These are phyloP conservation scores for Aphis gossypii DNA, from an alignment of 1,140 invertebrate species.

Conservation along the genomic window DNA sequence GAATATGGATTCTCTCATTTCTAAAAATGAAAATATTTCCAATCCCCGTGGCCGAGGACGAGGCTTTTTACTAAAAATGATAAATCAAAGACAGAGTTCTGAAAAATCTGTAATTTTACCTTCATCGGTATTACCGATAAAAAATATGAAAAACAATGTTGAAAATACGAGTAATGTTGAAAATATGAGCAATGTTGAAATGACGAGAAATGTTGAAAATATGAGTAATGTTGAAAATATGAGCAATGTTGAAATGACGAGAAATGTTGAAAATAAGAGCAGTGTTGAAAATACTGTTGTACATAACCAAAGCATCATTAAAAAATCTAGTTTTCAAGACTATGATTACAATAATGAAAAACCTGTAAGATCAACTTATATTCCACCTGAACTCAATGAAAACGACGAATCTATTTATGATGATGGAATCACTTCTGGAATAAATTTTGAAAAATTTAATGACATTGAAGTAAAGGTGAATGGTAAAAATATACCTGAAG, in stretches of 20 bases:
- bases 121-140: not conserved
- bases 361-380: conserved; percentile 72
- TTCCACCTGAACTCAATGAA: conserved; percentile 78
- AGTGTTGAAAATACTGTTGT: not conserved
- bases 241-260: too few relatives aligned
- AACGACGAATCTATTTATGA: conserved; percentile 78
- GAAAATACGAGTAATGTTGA: too few relatives aligned
- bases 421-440: conserved; percentile 76
- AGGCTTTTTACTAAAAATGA: not conserved
- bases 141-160: not conserved
- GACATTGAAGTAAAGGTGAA: conserved; percentile 66
- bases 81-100: not conserved
- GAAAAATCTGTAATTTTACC: not conserved
- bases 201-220: too few relatives aligned
- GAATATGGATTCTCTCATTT: not conserved
- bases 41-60: not conserved
- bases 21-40: not conserved
- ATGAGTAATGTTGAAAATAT: too few relatives aligned
- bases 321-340: not conserved
- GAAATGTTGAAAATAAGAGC: too few relatives aligned
- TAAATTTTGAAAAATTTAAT: conserved; percentile 76
- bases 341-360: not conserved
- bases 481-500: conserved; percentile 72
- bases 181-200: too few relatives aligned
- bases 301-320: not conserved